Percentiles rank a stretch among this genome's conserved stretches.
Evolutionary conservation across 1,140 invertebrate genomes (phyloP).

Genomic region (Neodiprion lecontei): DNA sequence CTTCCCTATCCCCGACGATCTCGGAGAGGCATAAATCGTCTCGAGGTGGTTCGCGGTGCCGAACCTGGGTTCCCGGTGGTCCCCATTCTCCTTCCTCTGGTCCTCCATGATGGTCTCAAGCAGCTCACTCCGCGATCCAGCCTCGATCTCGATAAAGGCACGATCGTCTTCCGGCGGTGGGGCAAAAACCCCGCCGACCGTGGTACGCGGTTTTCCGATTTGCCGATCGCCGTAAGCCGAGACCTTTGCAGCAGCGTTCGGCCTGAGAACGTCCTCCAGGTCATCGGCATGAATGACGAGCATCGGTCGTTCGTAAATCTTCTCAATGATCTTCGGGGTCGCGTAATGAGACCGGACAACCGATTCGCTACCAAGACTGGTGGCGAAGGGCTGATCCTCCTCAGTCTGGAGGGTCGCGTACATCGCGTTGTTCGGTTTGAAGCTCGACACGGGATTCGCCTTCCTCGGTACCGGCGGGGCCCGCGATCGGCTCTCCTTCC

Average conservation of each 20-base stretch:
- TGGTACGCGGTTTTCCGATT: slow-evolving; percentile 7
- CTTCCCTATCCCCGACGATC: not conserved
- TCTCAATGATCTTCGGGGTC: slow-evolving; percentile 40
- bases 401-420: slow-evolving; percentile 30
- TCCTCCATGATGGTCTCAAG: slow-evolving; percentile 40
- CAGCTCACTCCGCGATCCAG: slow-evolving; percentile 30
- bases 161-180: slow-evolving; percentile 17
- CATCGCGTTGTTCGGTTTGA: slow-evolving; percentile 36
- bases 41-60: not conserved
- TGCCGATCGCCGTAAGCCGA: slow-evolving; percentile 44
- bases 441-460: slow-evolving; percentile 31
- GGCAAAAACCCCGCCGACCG: slow-evolving; percentile 8
- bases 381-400: slow-evolving; percentile 30
- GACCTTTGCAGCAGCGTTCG: slow-evolving; percentile 28
- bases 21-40: not conserved
- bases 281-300: slow-evolving; percentile 39
- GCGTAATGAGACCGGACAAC: slow-evolving; percentile 32
- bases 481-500: not conserved
- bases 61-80: not conserved
- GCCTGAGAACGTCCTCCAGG: slow-evolving; percentile 39
- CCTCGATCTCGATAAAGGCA: slow-evolving; percentile 22
- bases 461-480: not conserved
- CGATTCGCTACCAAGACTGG: slow-evolving; percentile 15
- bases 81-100: not conserved
- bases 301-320: slow-evolving; percentile 48